Percentiles rank a stretch among this genome's conserved stretches.
These are phyloP conservation scores for Rafetus swinhoei DNA, from an alignment of 2,113 vertebrate species.

Conservation along the genomic window DNA sequence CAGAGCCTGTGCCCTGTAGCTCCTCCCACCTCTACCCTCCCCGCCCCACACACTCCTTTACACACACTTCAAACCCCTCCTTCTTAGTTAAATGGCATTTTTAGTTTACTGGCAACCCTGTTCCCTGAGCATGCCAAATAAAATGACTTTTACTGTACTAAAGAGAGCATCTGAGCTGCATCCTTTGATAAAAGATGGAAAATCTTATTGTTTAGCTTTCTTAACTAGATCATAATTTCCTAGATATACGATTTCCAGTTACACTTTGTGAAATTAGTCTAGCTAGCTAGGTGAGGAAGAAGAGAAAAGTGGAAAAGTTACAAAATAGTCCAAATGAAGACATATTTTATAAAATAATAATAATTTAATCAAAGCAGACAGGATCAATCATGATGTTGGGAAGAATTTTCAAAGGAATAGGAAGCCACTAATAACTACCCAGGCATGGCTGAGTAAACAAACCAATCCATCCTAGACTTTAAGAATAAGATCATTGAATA, in stretches of 20 bases:
- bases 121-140: too few relatives aligned
- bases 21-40: too few relatives aligned
- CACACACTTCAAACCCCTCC: too few relatives aligned
- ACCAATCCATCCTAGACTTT: not conserved
- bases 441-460: slow-evolving; percentile 49
- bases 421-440: slow-evolving; percentile 32
- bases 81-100: too few relatives aligned
- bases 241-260: not conserved
- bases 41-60: too few relatives aligned
- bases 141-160: not conserved
- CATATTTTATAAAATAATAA: not conserved
- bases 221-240: not conserved
- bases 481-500: slow-evolving; percentile 15
- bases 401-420: slow-evolving; percentile 47
- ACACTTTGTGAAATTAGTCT: not conserved
- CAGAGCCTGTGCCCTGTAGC: too few relatives aligned
- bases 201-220: slow-evolving; percentile 1
- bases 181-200: not conserved
- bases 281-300: not conserved
- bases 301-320: slow-evolving; percentile 22
- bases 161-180: not conserved
- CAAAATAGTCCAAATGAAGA: not conserved
- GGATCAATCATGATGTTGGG: slow-evolving; percentile 27
- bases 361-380: slow-evolving; percentile 40
- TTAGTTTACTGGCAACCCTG: too few relatives aligned